phyloP scores from a whole-genome alignment of 2,888 invertebrate species.

The Baccha elongata region DNA sequence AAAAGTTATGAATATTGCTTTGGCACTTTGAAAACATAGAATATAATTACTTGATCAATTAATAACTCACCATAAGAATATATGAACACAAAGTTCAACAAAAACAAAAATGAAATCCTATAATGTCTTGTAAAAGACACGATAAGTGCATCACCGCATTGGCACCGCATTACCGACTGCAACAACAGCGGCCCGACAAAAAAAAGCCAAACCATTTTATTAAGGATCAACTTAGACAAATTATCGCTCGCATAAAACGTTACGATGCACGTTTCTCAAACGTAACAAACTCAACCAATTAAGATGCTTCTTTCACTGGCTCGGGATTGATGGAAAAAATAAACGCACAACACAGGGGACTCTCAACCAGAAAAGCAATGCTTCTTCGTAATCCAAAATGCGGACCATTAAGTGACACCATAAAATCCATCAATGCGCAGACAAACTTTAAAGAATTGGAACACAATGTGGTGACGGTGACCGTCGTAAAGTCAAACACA shows the following conservation, averaged over 20 bases:
- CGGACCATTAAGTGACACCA: conserved; percentile 71
- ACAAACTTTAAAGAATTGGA: conserved; percentile 4
- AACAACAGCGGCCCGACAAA: neutral
- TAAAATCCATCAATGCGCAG: conserved; percentile 69
- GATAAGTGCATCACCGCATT: neutral
- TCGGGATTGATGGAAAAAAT: neutral
- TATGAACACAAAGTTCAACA: neutral
- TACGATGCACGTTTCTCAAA: conserved; percentile 69
- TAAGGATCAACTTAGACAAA: conserved; percentile 67
- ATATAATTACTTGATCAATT: conserved; percentile 67
- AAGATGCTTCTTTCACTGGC: conserved; percentile 31
- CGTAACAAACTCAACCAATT: conserved; percentile 57
- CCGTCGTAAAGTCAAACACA: conserved; percentile 41
- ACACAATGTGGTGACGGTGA: conserved; percentile 11
- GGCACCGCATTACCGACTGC: neutral
- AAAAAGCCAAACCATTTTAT: conserved; percentile 37
- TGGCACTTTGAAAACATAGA: conserved; percentile 51
- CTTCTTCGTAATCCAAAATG: conserved; percentile 68
- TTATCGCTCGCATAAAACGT: conserved; percentile 70
- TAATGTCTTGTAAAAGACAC: conserved; percentile 4
- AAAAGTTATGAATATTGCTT: conserved; percentile 61
- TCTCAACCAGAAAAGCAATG: conserved; percentile 41
- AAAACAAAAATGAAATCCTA: neutral
- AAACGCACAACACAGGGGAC: conserved; percentile 1
- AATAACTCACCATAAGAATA: conserved; percentile 61